These are phyloP conservation scores for Melolontha melolontha DNA, from an alignment of 2,888 invertebrate genomes.

Conservation along the genomic window DNA sequence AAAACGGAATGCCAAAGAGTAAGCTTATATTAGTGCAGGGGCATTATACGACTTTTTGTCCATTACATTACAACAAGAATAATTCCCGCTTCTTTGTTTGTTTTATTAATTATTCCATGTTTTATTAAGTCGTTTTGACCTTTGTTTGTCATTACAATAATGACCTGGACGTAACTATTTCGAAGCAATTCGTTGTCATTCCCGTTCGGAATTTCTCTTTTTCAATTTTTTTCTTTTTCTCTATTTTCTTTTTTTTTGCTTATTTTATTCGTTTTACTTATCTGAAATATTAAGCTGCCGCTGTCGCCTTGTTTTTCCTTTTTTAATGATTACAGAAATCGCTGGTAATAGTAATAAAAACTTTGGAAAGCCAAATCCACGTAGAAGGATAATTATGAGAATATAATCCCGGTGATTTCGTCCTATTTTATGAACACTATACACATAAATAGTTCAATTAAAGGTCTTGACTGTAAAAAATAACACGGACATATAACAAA, in stretches of 20 bases:
- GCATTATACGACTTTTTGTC: slow-evolving; percentile 51
- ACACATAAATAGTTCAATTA: slow-evolving; percentile 26
- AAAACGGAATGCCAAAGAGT: slow-evolving; percentile 55
- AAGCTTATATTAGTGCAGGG: slow-evolving; percentile 51
- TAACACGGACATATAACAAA: slow-evolving; percentile 11
- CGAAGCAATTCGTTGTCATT: not conserved
- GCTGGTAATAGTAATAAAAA: slow-evolving; percentile 26
- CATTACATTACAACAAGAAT: slow-evolving; percentile 42
- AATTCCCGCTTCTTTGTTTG: slow-evolving; percentile 46
- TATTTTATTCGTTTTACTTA: slow-evolving; percentile 14
- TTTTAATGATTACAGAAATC: slow-evolving; percentile 27
- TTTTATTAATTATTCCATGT: slow-evolving; percentile 50
- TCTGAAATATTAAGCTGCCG: slow-evolving; percentile 7
- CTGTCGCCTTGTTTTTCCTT: not conserved
- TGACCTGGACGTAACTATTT: slow-evolving; percentile 8
- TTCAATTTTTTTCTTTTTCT: not conserved
- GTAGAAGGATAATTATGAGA: slow-evolving; percentile 16
- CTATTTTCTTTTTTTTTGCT: not conserved
- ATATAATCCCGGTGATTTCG: slow-evolving; percentile 15
- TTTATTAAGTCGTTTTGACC: slow-evolving; percentile 30
- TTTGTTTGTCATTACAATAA: slow-evolving; percentile 42
- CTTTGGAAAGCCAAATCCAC: slow-evolving; percentile 13
- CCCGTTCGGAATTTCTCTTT: not conserved
- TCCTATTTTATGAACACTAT: slow-evolving; percentile 10
- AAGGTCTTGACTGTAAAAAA: slow-evolving; percentile 8